Evolutionary conservation across 1,140 invertebrate genomes (phyloP), one percentile per base, ranked within the genome.

Genomic region (Oryctes rhinoceros): DNA sequence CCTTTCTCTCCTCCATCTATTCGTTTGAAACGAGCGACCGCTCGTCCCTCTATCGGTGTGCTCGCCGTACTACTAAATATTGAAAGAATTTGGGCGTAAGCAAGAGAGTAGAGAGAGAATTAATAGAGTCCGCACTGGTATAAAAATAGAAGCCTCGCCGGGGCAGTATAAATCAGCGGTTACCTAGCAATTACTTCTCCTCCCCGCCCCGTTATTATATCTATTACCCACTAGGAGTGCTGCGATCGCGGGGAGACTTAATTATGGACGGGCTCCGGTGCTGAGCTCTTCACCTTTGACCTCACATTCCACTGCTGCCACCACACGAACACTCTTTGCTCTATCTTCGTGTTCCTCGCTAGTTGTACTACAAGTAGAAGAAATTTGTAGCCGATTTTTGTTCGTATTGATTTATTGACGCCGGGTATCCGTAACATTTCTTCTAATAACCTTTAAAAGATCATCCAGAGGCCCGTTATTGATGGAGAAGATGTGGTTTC

Each of bases 161-260:
- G 49, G 81, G 80, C 84, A 82, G 85, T 86, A 86, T 86, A 87
- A 86, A 86, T 87, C 85, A 86, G 85, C 83, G 80, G 84, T 82
- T 86, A 86, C 84, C 86, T 82, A 82, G 84, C 86, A 87, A 87
- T 87, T 87, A 87, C 86, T 80, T 82, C 81, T 79, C 83, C 83
- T 83, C 84, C 81, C 85, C 85, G 85, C 86, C 84, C 86, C 85
- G 84, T 87, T 86, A 87, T 87, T 87, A 87, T 87, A 86, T 86
- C 86, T 86, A 87, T 87, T 87, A 86, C 84, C 86, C 84, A 86
- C 83, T 86, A 85, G 85, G 85, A 86, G 86, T 85, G 84, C 83
- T 84, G 82, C 81, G 84, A 85, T 86, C 84, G 83, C 83, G 83
- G 81, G 84, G 86, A 84, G 83, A 86, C 86, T 87, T 86, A 86